Evolutionary conservation across 2,888 invertebrate genomes (phyloP).

Genomic region (Kryphioiulus occultus): DNA sequence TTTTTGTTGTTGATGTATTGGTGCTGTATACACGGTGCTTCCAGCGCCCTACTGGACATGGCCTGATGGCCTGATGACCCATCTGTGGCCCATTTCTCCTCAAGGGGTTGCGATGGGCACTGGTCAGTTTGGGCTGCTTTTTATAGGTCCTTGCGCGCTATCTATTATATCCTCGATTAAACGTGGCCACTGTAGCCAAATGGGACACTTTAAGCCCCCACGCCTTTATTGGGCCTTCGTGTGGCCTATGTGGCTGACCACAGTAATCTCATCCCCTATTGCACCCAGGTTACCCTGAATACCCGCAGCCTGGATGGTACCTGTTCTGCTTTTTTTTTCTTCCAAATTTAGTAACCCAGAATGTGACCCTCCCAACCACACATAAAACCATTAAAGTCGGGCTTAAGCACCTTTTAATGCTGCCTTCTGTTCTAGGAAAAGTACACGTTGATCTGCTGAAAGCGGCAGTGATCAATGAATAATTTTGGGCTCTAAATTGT

Average conservation of each 20-base stretch:
- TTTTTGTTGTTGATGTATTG: conserved; percentile 28
- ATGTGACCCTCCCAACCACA: neutral
- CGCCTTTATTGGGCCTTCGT: conserved; percentile 25
- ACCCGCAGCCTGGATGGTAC: neutral
- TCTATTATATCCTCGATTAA: conserved; percentile 24
- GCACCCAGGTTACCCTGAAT: conserved; percentile 14
- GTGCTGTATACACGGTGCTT: neutral
- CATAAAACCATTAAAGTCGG: conserved; percentile 1
- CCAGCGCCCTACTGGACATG: neutral
- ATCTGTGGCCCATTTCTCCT: neutral
- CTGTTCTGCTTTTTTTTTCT: neutral
- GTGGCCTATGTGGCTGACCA: conserved; percentile 21
- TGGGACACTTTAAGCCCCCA: conserved; percentile 12
- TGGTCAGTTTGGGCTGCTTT: neutral
- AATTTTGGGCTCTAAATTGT: neutral
- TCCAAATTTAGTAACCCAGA: conserved; percentile 3
- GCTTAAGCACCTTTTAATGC: conserved; percentile 4
- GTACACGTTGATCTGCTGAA: neutral
- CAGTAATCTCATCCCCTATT: neutral
- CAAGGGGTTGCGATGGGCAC: neutral
- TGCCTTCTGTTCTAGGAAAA: conserved; percentile 9
- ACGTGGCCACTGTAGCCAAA: neutral
- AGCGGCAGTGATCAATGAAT: conserved; percentile 19
- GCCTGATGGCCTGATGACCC: neutral
- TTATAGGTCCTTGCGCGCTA: neutral